Evolutionary conservation across 1,140 invertebrate species (phyloP), one percentile per base, ranked within the genome.

Genomic region (Drosophila serrata): DNA sequence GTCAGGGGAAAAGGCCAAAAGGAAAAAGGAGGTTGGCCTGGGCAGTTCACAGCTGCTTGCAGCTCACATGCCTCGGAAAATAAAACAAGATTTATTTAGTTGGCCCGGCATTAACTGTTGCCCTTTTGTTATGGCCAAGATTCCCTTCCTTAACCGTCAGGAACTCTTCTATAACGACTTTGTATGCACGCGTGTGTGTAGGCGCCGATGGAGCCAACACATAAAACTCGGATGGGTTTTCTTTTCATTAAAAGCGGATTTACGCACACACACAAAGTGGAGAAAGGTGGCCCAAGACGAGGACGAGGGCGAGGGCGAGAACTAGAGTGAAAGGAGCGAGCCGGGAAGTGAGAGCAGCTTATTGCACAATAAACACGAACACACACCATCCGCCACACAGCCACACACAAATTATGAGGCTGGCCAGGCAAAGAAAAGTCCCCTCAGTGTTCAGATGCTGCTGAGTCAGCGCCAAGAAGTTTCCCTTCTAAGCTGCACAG

Each of bases 171-270:
- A 70, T 48, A 72, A 78, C 63, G 74, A 51, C 68, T 59, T 72
- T 69, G 55, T 78, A 60, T 78, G 39, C 51, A 55, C 42, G 63
- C 43, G 48, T 69, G 43, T 70, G 42, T 42, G 42, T 42, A 29
- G 42, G 43, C 31, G 29, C 15, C 59, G 37, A 65, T 68, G 72
- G 43, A 64, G 64, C 75, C 74, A 49, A 37, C 65, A 68, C 70
- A 87, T 65, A 79, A 88, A 90, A 64, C 68, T 68, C 56, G 48
- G 73, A 90, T 85, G 85, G 87, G 85, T 90, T 90, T 90, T 90
- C 85, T 90, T 90, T 90, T 90, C 85, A 90, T 90, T 90, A 90
- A 90, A 90, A 90, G 85, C 85, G 85, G 85, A 90, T 90, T 90
- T 90, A 85, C 85, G 85, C 81, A 85, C 77, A 84, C 60, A 67